Conservation (phyloP, 2,113 vertebrate species). For the Archocentrus centrarchus region DNA sequence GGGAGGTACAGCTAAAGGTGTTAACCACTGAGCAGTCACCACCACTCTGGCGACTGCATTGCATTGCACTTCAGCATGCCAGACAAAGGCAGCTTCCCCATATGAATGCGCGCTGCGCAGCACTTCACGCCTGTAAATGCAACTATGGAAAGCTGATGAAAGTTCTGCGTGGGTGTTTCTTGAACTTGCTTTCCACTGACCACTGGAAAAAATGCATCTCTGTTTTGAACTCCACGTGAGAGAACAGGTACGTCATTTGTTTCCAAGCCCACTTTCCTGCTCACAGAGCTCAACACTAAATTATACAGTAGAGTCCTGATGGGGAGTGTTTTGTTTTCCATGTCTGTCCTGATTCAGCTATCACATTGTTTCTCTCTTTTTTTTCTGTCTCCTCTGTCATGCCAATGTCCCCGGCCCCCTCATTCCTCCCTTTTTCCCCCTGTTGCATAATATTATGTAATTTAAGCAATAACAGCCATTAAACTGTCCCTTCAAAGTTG, state of each 20-base stretch:
- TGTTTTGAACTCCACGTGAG: background rate
- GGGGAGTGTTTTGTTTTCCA: background rate
- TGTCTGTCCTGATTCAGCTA: background rate
- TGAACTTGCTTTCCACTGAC: background rate
- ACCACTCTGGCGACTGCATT: background rate
- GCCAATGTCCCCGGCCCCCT: background rate
- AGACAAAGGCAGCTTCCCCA: background rate
- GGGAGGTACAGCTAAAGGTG: background rate
- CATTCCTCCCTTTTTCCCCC: background rate
- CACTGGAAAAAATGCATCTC: constrained; percentile 25
- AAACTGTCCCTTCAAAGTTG: constrained; percentile 8
- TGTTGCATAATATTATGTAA: constrained; percentile 49
- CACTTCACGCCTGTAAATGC: constrained; percentile 42
- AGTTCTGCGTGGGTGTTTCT: constrained; percentile 6
- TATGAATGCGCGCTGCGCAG: constrained; percentile 31
- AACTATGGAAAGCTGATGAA: constrained; percentile 3
- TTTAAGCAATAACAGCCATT: constrained; percentile 27
- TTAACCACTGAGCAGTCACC: background rate
- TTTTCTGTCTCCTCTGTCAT: constrained; percentile 24
- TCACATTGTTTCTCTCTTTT: constrained; percentile 35
- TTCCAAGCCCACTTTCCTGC: background rate
- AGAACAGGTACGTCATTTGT: background rate
- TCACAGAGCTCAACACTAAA: background rate
- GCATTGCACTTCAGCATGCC: background rate
- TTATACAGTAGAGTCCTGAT: background rate